Evolutionary conservation across 2,888 invertebrate species (phyloP).

Genomic region (Drosophila imparisetae): DNA sequence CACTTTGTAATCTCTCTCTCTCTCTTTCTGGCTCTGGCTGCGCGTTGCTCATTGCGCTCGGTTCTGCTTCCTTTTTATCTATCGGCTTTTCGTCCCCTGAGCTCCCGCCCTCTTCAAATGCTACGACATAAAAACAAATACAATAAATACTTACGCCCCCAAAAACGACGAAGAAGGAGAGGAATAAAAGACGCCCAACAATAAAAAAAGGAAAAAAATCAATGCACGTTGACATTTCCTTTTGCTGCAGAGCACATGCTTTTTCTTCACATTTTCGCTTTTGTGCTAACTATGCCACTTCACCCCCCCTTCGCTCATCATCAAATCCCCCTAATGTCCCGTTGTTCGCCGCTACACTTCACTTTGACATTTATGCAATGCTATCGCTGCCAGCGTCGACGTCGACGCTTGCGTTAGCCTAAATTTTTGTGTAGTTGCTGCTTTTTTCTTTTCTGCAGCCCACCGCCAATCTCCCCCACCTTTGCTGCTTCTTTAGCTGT

Average conservation of each 20-base stretch:
- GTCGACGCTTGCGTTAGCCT: slow-evolving; percentile 45
- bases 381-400: slow-evolving; percentile 36
- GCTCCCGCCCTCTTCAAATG: slow-evolving; percentile 35
- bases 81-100: slow-evolving; percentile 44
- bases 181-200: slow-evolving; percentile 18
- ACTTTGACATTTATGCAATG: slow-evolving; percentile 69
- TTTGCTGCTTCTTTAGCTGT: slow-evolving; percentile 34
- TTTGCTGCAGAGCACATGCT: slow-evolving; percentile 40
- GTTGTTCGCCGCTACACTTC: slow-evolving; percentile 39
- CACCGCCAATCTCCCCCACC: not conserved
- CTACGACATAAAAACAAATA: slow-evolving; percentile 46
- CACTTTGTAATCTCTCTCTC: slow-evolving; percentile 5
- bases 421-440: slow-evolving; percentile 45
- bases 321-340: not conserved
- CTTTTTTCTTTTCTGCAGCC: slow-evolving; percentile 12
- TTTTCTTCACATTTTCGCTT: slow-evolving; percentile 37
- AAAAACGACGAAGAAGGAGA: slow-evolving; percentile 30
- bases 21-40: slow-evolving; percentile 18
- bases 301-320: not conserved
- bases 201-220: slow-evolving; percentile 45
- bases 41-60: slow-evolving; percentile 49
- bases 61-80: slow-evolving; percentile 60
- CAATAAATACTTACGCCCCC: slow-evolving; percentile 61
- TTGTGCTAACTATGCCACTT: slow-evolving; percentile 15
- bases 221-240: slow-evolving; percentile 61